A percentile compares a stretch with the other conserved stretches of the same genome.
Conservation (phyloP, 2,113 vertebrate species). For the Cichladusa arquata region DNA sequence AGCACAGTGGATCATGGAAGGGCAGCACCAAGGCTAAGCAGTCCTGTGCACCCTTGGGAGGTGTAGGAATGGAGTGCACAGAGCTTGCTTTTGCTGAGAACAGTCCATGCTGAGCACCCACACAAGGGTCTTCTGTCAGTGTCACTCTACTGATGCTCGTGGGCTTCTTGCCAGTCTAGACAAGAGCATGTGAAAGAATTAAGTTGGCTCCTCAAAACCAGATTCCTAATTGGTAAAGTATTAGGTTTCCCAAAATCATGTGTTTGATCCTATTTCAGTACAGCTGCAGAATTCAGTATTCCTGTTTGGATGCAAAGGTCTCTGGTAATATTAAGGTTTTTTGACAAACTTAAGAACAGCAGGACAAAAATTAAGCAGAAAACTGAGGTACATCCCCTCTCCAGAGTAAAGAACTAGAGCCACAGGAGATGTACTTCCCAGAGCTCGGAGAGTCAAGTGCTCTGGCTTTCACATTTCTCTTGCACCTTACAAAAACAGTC, state of each 20-base stretch:
- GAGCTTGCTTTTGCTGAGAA: not conserved
- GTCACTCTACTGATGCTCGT: not conserved
- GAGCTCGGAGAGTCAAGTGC: not conserved
- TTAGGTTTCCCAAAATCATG: not conserved
- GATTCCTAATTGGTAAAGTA: not conserved
- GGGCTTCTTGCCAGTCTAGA: not conserved
- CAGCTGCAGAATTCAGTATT: slow-evolving; percentile 1
- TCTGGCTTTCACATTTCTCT: slow-evolving; percentile 47
- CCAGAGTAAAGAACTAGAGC: not conserved
- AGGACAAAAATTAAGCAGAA: slow-evolving; percentile 15
- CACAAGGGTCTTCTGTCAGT: not conserved
- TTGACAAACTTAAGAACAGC: not conserved
- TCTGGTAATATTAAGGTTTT: not conserved
- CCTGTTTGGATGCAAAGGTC: not conserved
- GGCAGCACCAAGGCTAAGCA: not conserved
- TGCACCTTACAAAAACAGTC: not conserved
- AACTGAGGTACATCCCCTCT: not conserved
- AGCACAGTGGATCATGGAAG: not conserved
- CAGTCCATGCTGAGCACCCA: not conserved
- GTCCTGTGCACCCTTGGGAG: not conserved
- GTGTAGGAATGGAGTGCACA: not conserved
- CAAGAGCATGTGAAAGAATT: not conserved
- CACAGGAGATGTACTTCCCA: not conserved
- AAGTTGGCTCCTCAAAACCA: not conserved
- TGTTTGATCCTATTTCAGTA: not conserved